Evolutionary conservation across 2,888 invertebrate genomes (phyloP), one percentile per base, ranked within the genome.

Genomic region (Drosophila austrosaltans): DNA sequence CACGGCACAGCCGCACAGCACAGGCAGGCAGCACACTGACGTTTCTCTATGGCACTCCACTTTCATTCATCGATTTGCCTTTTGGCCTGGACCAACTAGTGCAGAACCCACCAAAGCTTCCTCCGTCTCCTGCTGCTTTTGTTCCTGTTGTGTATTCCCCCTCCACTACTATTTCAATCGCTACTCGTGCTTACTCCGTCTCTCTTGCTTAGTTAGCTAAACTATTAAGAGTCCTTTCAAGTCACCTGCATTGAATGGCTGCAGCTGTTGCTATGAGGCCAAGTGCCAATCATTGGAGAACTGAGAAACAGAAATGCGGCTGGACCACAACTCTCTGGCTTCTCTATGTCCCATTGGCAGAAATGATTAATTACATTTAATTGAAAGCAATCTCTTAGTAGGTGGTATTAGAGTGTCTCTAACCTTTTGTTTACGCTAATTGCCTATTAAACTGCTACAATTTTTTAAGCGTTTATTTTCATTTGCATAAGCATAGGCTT

Each of bases 361-460:
- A 67, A 65, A 87, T 87, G 86, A 87, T 87, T 87, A 87, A 87
- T 87, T 87, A 83, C 85, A 76, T 75, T 81, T 87, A 87, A 87
- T 87, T 87, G 83, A 81, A 83, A 87, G 40, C 66, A 53, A 64
- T 61, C 64, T 58, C 71, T 54, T 56, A 20, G 48, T 48, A 48
- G 48, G 48, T 48, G 48, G 48, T 25, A 48, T 48, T 48, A 48
- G 48, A 48, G 48, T 20, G 48, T 22, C 22, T 69, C 53, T 60
- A 32, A 32, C 56, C 66, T 48, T 66, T 72, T 72, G 71, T 63
- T 48, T 63, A 25, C 72, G 61, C 78, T 85, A 82, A 86, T 86
- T 85, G 84, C 70, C 82, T 71, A 83, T 83, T 77, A 82, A 70
- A 76, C 76, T 57, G 60, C 59, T 48, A 44, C 66, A 80, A 71